Percentiles rank a stretch among this genome's conserved stretches.
Evolutionary conservation across 2,797 vertebrate genomes (phyloP).

Genomic region (Spinibarbus caldwelli): DNA sequence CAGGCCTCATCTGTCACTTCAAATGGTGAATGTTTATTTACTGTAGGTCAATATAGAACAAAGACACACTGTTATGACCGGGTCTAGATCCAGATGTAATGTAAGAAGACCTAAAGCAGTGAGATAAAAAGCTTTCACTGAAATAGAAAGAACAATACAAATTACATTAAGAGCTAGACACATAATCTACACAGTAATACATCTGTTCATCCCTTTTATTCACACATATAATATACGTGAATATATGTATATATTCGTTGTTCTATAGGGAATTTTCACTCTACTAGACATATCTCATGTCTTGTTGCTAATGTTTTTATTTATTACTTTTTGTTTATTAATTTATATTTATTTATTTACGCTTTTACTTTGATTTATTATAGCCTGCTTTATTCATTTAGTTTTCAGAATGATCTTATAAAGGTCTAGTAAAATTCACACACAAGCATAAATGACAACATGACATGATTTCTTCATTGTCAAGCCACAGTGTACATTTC

Average conservation of each 20-base stretch:
- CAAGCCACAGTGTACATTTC: not conserved
- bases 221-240: not conserved
- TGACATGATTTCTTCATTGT: constrained; percentile 11
- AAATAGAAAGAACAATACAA: not conserved
- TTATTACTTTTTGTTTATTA: not conserved
- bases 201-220: not conserved
- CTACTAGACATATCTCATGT: not conserved
- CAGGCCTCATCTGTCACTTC: constrained; percentile 16
- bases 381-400: too few relatives aligned
- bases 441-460: not conserved
- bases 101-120: not conserved
- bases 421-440: not conserved
- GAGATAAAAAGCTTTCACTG: not conserved
- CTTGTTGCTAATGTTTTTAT: not conserved
- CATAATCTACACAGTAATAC: not conserved
- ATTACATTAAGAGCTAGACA: not conserved
- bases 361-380: not conserved
- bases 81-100: not conserved
- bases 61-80: not conserved
- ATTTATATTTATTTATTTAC: not conserved
- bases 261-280: not conserved
- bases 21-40: constrained; percentile 11
- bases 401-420: not conserved
- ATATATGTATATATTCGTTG: too few relatives aligned
- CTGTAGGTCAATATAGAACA: constrained; percentile 6